Conservation (phyloP, 2,888 invertebrate genomes). For the Pharmacophagus antenor region DNA sequence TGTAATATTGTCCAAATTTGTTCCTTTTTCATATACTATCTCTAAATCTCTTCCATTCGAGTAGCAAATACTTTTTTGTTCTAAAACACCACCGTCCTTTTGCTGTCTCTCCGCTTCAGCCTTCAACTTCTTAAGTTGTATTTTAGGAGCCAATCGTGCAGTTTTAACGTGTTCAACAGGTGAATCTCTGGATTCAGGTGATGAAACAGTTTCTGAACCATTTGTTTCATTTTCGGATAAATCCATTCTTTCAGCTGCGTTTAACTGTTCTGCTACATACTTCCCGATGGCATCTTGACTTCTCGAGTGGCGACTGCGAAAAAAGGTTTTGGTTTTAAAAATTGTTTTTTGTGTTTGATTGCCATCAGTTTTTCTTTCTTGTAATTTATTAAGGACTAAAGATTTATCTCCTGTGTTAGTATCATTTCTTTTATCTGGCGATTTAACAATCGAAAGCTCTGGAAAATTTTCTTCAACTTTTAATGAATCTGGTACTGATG, state of each 20-base stretch:
- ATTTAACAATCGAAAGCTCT: constrained; percentile 73
- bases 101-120: constrained; percentile 67
- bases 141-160: constrained; percentile 76
- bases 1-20: constrained; percentile 21
- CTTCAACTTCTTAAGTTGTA: constrained; percentile 77
- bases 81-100: constrained; percentile 42
- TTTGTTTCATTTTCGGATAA: constrained; percentile 65
- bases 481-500: constrained; percentile 74
- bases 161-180: constrained; percentile 79
- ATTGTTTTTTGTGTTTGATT: constrained; percentile 69
- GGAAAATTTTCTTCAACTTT: constrained; percentile 82
- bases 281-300: constrained; percentile 79
- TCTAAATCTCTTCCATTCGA: constrained; percentile 26
- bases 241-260: constrained; percentile 70
- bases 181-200: constrained; percentile 66
- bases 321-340: constrained; percentile 79
- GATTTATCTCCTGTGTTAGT: constrained; percentile 37
- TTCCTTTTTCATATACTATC: constrained; percentile 19
- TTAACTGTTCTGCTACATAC: constrained; percentile 76
- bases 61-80: constrained; percentile 34
- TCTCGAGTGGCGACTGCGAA: constrained; percentile 77
- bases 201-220: constrained; percentile 61
- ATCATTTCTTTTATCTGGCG: constrained; percentile 64
- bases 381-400: constrained; percentile 39
- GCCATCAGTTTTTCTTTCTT: constrained; percentile 43